Base-by-base conservation (phyloP, 2,797 vertebrate species). In the Hemitrygon akajei region DNA sequence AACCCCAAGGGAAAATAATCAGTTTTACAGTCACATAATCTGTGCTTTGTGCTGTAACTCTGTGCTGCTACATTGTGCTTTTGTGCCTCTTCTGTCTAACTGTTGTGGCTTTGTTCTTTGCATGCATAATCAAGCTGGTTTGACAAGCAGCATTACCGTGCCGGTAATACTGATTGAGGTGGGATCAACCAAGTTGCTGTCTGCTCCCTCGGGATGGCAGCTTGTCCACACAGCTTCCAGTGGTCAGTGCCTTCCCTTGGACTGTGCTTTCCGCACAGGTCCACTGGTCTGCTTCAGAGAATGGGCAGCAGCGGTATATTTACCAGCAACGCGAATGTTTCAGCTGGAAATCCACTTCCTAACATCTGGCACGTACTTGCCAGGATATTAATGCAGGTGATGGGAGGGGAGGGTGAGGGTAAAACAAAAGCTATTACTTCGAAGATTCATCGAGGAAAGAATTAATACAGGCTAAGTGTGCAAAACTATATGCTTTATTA, bases 401-500 rank as follows among this genome's bases (percentile, higher is more conserved):
- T 73, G 3, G 20, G 20, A 7, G 6, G 71, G 22, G 71, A 22
- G 7, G 71, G 71, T 22, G 71, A 25, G 71, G 0, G 2, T 1
- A 14, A 66, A 40, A 76, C 47, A 94, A 60, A 69, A 27, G 95
- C 95, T 94, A 93, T 95, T 96, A 95, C 96, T 94, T 93, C 95
- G 95, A 95, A 95, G 89, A 94, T 94, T 95, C 95, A 96, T 95
- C 95, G 96, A 95, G 95, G 66, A 94, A 95, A 94, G 93, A 93
- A 71, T n/a, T 95, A 95, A 94, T 95, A 94, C 94, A 79, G 95
- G 95, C 96, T 97, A 95, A 95, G 95, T 95, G 95, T 94, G 94
- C 95, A 96, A 96, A 96, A 93, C 96, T 96, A 94, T 94, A 94
- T 96, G 95, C 95, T 96, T 96, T 95, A 95, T 94, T 95, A 96